A percentile compares a stretch with the other conserved stretches of the same genome.
These are phyloP conservation scores for Hylomyscus alleni DNA, from an alignment of 2,797 vertebrate species.

Conservation along the genomic window DNA sequence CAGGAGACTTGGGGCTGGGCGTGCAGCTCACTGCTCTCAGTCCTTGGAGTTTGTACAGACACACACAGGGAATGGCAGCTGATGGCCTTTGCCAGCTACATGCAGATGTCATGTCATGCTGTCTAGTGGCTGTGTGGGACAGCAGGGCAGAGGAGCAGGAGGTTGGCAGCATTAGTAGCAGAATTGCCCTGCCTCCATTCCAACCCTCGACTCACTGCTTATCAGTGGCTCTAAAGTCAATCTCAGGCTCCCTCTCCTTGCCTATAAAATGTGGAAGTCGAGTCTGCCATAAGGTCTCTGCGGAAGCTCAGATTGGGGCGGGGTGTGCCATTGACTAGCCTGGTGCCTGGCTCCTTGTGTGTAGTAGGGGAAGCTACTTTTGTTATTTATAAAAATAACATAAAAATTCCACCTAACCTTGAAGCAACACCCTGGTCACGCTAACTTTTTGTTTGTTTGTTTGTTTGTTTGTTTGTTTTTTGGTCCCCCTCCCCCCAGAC, in stretches of 20 bases:
- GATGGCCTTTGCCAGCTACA: neutral
- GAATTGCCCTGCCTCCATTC: neutral
- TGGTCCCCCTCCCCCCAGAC: too few species aligned
- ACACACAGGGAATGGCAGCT: neutral
- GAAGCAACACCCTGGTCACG: too few species aligned
- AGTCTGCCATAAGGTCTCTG: neutral
- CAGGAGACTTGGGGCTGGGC: neutral
- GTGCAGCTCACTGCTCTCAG: neutral
- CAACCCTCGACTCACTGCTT: neutral
- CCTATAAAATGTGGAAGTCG: neutral
- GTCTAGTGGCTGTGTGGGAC: neutral
- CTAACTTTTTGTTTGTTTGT: too few species aligned
- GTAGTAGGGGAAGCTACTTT: neutral
- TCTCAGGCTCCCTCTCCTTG: neutral
- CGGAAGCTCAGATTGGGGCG: neutral
- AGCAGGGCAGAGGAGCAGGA: neutral
- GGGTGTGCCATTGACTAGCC: neutral
- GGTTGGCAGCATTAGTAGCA: accelerated
- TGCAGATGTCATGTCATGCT: neutral
- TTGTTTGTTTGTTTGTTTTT: too few species aligned
- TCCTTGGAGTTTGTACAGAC: neutral
- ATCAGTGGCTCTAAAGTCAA: neutral
- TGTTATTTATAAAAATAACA: neutral
- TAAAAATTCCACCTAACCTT: neutral
- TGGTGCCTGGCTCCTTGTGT: neutral